Evolutionary conservation across 64 coral and sea anemone species (phyloP).

Genomic region (Hydrozoanthus tunicans): DNA sequence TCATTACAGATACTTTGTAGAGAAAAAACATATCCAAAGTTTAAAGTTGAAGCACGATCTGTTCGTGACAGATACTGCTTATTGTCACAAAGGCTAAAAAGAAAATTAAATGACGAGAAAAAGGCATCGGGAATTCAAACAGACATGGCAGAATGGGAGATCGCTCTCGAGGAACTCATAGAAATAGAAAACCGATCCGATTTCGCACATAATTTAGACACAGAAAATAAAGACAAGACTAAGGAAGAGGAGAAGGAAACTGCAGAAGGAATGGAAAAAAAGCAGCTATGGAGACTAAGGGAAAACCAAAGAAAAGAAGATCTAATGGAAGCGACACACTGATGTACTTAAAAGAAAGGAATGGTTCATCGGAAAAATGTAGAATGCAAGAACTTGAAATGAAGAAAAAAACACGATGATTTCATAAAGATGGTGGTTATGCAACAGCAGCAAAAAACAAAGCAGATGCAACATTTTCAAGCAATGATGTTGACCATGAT

Average conservation of each 20-base stretch:
- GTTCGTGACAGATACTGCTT: no score
- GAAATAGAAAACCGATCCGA: conserved; percentile 45
- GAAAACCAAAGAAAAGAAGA: conserved; percentile 20
- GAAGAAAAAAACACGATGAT: conserved; percentile 24
- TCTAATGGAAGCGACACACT: conserved; percentile 44
- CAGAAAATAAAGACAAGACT: conserved; percentile 25
- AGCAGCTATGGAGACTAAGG: conserved; percentile 49
- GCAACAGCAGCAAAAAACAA: conserved; percentile 10
- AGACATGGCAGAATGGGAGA: conserved; percentile 56
- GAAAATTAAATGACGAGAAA: neutral
- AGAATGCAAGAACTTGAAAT: conserved; percentile 53
- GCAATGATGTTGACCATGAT: conserved; percentile 9
- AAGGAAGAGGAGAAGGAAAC: conserved; percentile 22
- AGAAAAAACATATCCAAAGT: conserved; percentile 26
- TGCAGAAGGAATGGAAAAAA: conserved; percentile 35
- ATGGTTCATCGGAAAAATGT: conserved; percentile 4
- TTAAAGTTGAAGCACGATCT: no score
- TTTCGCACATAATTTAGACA: conserved; percentile 17
- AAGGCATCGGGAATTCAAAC: conserved; percentile 49
- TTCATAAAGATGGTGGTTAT: conserved; percentile 17
- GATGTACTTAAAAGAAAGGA: conserved; percentile 47
- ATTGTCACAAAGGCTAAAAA: no score
- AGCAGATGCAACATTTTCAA: conserved; percentile 32
- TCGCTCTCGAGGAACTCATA: conserved; percentile 47
- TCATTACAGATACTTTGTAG: no score